Percentiles rank a stretch among this genome's conserved stretches.
These are phyloP conservation scores for Actinia tenebrosa DNA, from an alignment of 64 coral and sea anemone species.

Conservation along the genomic window DNA sequence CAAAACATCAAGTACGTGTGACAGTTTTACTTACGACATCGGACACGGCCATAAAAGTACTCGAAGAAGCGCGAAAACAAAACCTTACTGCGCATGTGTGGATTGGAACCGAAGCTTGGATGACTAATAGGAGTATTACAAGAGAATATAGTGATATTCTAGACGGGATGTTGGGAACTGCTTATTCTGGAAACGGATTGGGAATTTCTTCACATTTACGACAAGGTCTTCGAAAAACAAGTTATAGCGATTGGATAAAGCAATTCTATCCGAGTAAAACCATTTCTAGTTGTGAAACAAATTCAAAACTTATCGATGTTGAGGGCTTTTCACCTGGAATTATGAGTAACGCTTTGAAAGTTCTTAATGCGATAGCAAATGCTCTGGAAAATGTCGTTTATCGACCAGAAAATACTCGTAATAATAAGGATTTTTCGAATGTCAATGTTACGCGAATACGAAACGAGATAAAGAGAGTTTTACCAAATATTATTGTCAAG, in stretches of 20 bases:
- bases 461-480: not conserved
- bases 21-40: slow-evolving; percentile 30
- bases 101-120: slow-evolving; percentile 47
- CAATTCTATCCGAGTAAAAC: not conserved
- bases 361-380: slow-evolving; percentile 30
- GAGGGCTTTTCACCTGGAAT: slow-evolving; percentile 22
- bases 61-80: slow-evolving; percentile 42
- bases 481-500: not conserved
- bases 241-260: slow-evolving; percentile 23
- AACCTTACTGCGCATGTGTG: slow-evolving; percentile 43
- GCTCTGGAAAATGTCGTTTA: not conserved
- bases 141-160: slow-evolving; percentile 22
- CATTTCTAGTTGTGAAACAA: not conserved
- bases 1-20: slow-evolving; percentile 7
- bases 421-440: not conserved
- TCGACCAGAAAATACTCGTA: not conserved
- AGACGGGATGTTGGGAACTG: slow-evolving; percentile 40
- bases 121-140: not conserved
- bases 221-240: not conserved
- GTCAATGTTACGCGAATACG: not conserved
- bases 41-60: slow-evolving; percentile 14
- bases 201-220: not conserved
- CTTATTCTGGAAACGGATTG: slow-evolving; percentile 1
- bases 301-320: not conserved
- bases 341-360: slow-evolving; percentile 40